These are phyloP conservation scores for Pelodytes ibericus DNA, from an alignment of 2,797 vertebrate genomes.

Conservation along the genomic window DNA sequence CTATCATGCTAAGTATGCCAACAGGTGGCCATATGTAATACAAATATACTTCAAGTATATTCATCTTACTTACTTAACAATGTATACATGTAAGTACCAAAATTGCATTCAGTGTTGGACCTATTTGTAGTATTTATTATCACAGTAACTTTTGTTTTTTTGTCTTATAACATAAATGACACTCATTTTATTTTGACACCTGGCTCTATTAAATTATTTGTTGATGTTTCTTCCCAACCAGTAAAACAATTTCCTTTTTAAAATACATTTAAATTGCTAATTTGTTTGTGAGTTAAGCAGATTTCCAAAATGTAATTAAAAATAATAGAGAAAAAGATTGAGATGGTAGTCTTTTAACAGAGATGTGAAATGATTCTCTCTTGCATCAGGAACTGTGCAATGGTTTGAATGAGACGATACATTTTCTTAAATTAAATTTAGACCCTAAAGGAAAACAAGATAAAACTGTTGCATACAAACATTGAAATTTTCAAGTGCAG, in stretches of 20 bases:
- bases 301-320: conserved; percentile 40
- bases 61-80: no score
- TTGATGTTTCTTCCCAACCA: conserved; percentile 2
- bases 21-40: no score
- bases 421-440: conserved; percentile 56
- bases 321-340: conserved; percentile 20
- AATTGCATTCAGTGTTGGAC: no score
- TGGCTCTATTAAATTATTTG: background rate
- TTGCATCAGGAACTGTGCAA: conserved; percentile 36
- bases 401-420: conserved; percentile 44
- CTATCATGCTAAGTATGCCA: no score
- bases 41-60: no score
- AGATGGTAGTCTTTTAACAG: conserved; percentile 29
- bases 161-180: conserved; percentile 15
- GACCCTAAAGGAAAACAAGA: conserved; percentile 50
- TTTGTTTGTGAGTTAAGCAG: conserved; percentile 20
- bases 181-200: conserved; percentile 17
- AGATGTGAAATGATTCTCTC: conserved; percentile 40
- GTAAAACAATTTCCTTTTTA: conserved; percentile 24
- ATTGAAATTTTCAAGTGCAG: conserved; percentile 38
- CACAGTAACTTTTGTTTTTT: no score
- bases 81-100: no score
- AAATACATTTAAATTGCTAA: conserved; percentile 35
- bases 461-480: conserved; percentile 46
- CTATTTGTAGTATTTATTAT: no score